Base-by-base conservation (phyloP, 2,888 invertebrate species). In the Pollenia griseotomentosa region DNA sequence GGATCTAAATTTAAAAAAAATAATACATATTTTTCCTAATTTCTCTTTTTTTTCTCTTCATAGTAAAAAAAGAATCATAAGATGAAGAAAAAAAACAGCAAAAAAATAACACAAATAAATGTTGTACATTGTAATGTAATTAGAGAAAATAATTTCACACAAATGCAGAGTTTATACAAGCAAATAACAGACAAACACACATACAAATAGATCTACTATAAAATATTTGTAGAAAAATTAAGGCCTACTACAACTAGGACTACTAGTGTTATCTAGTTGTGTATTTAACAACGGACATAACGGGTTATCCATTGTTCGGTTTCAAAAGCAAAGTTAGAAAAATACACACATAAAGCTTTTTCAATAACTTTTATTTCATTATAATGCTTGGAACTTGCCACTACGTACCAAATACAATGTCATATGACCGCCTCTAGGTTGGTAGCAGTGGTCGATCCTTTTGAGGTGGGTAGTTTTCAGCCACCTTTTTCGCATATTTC, bases 51-150 rank as follows among this genome's bases (percentile, higher is more conserved):
- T 23, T 51, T 42, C 8, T 23, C 48, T 63, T 61, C 23, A 42
- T 63, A 40, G 19, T 42, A n/a, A 63, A 40, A 42, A 57, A 57
- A 12, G 57, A 57, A 57, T 1, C 57, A 11, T 1, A 33, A 57
- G 68, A 57, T 8, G 33, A 46, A n/a, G 7, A 65, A 23, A 42
- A 51, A 9, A 48, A 40, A 19, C 12, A 48, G 16, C 42, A 59
- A 14, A 51, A 44, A 70, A 79, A 65, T 44, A 19, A 10, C 48
- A 55, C 70, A 70, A 59, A 65, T 55, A 44, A 61, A 57, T 86
- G 73, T 73, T 81, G 57, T 53, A 82, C 78, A 86, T 78, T 73
- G 81, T 82, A 86, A 82, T 86, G 77, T 85, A 85, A 82, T 85
- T 85, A 85, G 70, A 77, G 70, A 68, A 75, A 83, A 83, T 55